Percentiles rank a stretch among this genome's conserved stretches.
Conservation (phyloP, 2,797 vertebrate genomes). For the Babyrousa celebensis region DNA sequence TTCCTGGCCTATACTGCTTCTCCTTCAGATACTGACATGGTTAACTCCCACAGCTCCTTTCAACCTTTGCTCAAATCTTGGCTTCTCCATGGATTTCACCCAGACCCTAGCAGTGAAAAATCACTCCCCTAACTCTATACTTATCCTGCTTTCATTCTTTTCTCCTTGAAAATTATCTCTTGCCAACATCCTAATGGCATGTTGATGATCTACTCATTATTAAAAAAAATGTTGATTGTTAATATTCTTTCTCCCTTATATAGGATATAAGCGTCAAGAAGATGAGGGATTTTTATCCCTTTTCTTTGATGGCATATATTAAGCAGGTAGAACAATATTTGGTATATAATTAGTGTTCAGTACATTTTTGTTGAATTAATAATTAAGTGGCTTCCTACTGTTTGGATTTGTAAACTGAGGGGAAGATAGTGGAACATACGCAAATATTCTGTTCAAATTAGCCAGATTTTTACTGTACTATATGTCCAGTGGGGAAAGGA, state of each 20-base stretch:
- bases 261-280: neutral
- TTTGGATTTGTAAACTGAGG: neutral
- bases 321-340: neutral
- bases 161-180: constrained; percentile 1
- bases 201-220: neutral
- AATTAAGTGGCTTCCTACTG: constrained; percentile 29
- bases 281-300: neutral
- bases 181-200: neutral
- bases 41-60: neutral
- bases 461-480: neutral
- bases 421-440: neutral
- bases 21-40: neutral
- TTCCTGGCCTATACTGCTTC: neutral
- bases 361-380: constrained; percentile 38
- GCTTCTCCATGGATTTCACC: neutral
- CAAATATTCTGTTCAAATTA: neutral
- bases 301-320: neutral
- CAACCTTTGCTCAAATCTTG: constrained; percentile 19
- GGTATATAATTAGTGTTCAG: neutral
- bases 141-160: neutral
- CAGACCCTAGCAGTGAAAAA: constrained; percentile 4
- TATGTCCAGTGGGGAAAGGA: neutral
- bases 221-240: neutral
- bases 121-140: neutral
- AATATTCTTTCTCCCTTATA: neutral